Conservation (phyloP, 2,888 invertebrate genomes). For the Bruchidius siliquastri region DNA sequence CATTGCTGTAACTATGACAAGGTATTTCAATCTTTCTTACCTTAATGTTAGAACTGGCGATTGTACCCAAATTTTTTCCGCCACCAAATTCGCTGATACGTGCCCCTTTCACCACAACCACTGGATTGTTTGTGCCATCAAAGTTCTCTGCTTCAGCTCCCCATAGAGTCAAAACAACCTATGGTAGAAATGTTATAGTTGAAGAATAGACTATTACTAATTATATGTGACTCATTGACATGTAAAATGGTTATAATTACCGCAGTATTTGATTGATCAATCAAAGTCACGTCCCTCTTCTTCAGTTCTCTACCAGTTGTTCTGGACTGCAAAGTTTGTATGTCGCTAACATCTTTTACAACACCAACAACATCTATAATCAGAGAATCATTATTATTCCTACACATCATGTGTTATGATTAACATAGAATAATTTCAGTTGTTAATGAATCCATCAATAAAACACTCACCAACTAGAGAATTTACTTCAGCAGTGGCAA, state of each 20-base stretch:
- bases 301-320: constrained; percentile 77
- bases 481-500: constrained; percentile 64
- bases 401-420: too few species aligned
- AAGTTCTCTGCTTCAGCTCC: constrained; percentile 84
- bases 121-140: constrained; percentile 69
- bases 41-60: constrained; percentile 57
- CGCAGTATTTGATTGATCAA: constrained; percentile 77
- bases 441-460: background rate
- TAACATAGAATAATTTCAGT: too few species aligned
- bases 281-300: constrained; percentile 82
- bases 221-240: too few species aligned
- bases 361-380: constrained; percentile 81
- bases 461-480: constrained; percentile 63
- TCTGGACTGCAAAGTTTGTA: constrained; percentile 67
- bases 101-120: constrained; percentile 81
- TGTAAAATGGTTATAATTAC: constrained; percentile 47
- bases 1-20: too few species aligned
- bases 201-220: too few species aligned
- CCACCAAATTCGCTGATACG: constrained; percentile 85
- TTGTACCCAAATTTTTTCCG: constrained; percentile 61
- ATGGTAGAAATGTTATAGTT: constrained; percentile 15
- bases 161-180: constrained; percentile 87
- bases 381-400: background rate
- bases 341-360: constrained; percentile 67
- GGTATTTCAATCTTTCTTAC: background rate